These are phyloP conservation scores for Mustelus asterias DNA, from an alignment of 2,113 vertebrate genomes.

Conservation along the genomic window DNA sequence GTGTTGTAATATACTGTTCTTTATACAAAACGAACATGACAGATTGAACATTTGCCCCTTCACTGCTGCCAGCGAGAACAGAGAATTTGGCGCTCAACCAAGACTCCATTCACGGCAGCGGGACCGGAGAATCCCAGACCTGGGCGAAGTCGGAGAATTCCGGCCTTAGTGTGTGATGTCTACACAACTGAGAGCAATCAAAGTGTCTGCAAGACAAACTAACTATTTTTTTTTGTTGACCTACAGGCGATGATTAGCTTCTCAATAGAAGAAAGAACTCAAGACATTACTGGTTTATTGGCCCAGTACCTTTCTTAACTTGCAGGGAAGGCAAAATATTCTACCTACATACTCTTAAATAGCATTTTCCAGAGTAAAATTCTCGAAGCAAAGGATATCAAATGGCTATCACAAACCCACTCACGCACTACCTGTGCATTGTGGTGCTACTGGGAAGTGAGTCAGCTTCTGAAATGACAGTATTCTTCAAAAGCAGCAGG, in stretches of 20 bases:
- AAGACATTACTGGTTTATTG: not conserved
- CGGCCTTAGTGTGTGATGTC: not conserved
- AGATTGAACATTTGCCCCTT: not conserved
- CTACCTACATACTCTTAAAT: not conserved
- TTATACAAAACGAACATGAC: not conserved
- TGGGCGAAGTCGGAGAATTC: too few relatives aligned
- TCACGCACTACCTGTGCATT: not conserved
- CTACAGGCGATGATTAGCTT: conserved; percentile 7
- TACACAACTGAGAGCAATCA: not conserved
- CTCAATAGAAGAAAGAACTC: not conserved
- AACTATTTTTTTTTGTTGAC: not conserved
- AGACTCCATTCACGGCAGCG: too few relatives aligned
- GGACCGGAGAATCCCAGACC: too few relatives aligned
- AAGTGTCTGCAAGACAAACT: not conserved
- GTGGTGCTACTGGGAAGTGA: not conserved
- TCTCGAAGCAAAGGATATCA: not conserved
- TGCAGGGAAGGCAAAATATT: not conserved
- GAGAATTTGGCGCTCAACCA: too few relatives aligned
- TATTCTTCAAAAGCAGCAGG: conserved; percentile 33
- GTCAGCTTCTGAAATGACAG: conserved; percentile 28
- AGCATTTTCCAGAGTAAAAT: conserved; percentile 7
- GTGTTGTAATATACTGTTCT: not conserved
- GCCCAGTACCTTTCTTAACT: not conserved
- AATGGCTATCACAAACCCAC: not conserved
- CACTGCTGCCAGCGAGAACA: too few relatives aligned